A percentile compares a stretch with the other conserved stretches of the same genome.
phyloP scores from a whole-genome alignment of 2,113 vertebrate genomes.

The Grus americana region DNA sequence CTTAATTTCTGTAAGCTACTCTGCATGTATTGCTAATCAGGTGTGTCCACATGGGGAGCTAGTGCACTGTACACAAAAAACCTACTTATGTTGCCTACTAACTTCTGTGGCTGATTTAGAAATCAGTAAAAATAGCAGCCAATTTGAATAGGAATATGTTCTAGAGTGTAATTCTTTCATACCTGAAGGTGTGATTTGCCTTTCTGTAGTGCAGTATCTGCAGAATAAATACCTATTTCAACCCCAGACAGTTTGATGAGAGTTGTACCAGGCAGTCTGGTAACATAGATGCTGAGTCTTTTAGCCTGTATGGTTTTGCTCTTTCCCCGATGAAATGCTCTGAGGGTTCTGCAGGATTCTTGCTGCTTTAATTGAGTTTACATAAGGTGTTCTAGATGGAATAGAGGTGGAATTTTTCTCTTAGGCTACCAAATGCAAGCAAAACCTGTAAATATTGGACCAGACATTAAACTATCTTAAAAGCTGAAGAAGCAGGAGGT shows the following conservation, averaged over 20 bases:
- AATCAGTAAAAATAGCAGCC: neutral
- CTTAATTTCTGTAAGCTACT: neutral
- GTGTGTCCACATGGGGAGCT: conserved; percentile 61
- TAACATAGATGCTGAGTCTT: neutral
- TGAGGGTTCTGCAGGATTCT: neutral
- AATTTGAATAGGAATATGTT: neutral
- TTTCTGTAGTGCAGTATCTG: neutral
- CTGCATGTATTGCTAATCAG: conserved; percentile 7
- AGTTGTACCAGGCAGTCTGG: neutral
- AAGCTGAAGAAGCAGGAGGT: neutral
- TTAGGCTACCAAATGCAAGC: neutral
- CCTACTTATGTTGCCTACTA: accelerated
- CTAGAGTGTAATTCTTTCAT: neutral
- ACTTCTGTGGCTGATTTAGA: neutral
- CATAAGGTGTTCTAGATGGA: neutral
- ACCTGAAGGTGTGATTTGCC: neutral
- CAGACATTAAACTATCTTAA: neutral
- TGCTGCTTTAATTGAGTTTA: neutral
- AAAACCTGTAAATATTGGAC: neutral
- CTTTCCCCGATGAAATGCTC: neutral
- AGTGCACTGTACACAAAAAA: conserved; percentile 18
- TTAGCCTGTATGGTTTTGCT: neutral
- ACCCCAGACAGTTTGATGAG: neutral
- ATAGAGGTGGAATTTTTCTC: neutral
- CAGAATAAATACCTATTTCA: neutral